Evolutionary conservation across 2,113 vertebrate genomes (phyloP), one percentile per base, ranked within the genome.

Genomic region (Lamprologus speciosus): DNA sequence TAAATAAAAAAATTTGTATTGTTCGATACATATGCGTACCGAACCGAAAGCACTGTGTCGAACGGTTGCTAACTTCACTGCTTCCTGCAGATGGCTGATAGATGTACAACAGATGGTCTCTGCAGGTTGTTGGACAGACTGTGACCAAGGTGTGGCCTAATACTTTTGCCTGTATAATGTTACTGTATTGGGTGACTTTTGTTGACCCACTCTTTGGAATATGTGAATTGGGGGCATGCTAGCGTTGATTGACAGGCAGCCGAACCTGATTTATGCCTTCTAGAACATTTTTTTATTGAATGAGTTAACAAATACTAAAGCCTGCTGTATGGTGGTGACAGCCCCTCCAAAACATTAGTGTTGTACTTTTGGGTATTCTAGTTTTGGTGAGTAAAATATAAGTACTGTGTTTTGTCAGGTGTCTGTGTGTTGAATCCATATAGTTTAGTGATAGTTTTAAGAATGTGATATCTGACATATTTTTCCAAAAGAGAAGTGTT

Each of bases 131-230:
- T 35, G 17, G 60, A 1, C 31, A 65, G 60, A 35, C 60, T 65
- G 0, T 12, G 60, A 65, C 0, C 0, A 0, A 68, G 60, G 33
- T 68, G 19, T 68, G 33, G 33, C 60, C 19, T n/a, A 3, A 35
- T 37, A 35, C 31, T 37, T 37, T 65, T 65, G 17, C 31, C 60
- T 35, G 17, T 65, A 21, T 65, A 37, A 1, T 21, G 60, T 65
- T 13, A 35, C 33, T 37, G 19, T 37, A 5, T 35, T 65, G 19
- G 17, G 17, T 5, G 9, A 65, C 60, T 37, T 40, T 68, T 40
- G 4, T 63, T 68, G 19, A 21, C 0, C 1, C 35, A 68, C 63
- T 40, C 63, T 65, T 65, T 37, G 33, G 60, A 65, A n/a, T 37
- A 37, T 37, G 33, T 37, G 33, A 21, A 0, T 13, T 65, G 17